A percentile compares a stretch with the other conserved stretches of the same genome.
These are phyloP conservation scores for Cheiracanthium punctorium DNA, from an alignment of 2,888 invertebrate species.

Conservation along the genomic window DNA sequence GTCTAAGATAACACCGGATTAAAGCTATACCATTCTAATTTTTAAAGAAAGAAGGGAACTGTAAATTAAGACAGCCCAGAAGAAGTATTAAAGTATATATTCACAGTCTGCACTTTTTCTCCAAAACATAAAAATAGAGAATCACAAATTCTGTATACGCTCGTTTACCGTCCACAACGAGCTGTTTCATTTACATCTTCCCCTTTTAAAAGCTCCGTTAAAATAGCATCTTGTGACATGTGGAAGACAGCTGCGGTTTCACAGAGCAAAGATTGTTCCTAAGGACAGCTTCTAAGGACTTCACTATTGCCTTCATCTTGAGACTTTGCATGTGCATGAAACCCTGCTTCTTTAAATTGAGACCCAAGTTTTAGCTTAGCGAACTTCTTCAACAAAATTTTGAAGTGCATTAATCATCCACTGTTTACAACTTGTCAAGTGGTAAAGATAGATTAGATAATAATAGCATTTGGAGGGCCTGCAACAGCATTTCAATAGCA, in stretches of 20 bases:
- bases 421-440: constrained; percentile 53
- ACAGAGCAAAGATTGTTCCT: not conserved
- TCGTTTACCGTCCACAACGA: not conserved
- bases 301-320: constrained; percentile 25
- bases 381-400: constrained; percentile 48
- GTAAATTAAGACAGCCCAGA: not conserved
- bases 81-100: not conserved
- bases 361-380: constrained; percentile 22
- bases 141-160: not conserved
- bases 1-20: not conserved
- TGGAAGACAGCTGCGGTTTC: constrained; percentile 2
- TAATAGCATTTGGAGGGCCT: constrained; percentile 32
- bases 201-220: constrained; percentile 14
- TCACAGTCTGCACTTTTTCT: not conserved
- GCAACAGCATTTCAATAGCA: not conserved
- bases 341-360: constrained; percentile 19
- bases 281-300: constrained; percentile 4
- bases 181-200: not conserved
- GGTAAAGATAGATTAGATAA: constrained; percentile 56
- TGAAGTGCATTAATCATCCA: constrained; percentile 48
- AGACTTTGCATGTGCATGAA: constrained; percentile 19
- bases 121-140: not conserved
- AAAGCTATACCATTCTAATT: not conserved
- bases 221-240: constrained; percentile 6
- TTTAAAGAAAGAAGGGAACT: not conserved